phyloP scores from a whole-genome alignment of 2,797 vertebrate species.

The Labroides dimidiatus region DNA sequence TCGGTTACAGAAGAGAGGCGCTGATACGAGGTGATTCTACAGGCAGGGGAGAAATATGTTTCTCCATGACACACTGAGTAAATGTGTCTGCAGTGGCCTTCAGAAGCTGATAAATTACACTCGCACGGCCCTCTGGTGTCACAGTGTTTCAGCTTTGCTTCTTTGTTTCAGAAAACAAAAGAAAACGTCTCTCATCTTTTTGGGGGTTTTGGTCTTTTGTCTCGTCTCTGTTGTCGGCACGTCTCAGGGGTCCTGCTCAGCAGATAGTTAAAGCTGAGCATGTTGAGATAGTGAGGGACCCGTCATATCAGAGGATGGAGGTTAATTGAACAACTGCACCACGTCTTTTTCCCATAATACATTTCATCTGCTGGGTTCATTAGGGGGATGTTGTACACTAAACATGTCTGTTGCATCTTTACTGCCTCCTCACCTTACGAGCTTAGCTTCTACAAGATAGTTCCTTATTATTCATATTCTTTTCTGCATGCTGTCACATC shows the following conservation, averaged over 20 bases:
- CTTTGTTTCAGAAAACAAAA: conserved; percentile 30
- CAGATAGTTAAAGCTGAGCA: conserved; percentile 32
- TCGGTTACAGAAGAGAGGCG: conserved; percentile 24
- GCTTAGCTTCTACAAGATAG: not conserved
- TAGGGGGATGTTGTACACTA: conserved; percentile 33
- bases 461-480: conserved; percentile 27
- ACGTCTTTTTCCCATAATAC: conserved; percentile 67
- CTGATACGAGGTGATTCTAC: conserved; percentile 52
- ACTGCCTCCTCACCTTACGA: conserved; percentile 18
- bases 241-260: conserved; percentile 30
- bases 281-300: conserved; percentile 26
- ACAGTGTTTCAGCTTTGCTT: conserved; percentile 20
- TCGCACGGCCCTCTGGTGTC: conserved; percentile 51
- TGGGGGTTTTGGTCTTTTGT: conserved; percentile 29
- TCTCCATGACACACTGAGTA: conserved; percentile 67
- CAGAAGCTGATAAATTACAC: conserved; percentile 67
- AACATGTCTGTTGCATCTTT: conserved; percentile 30
- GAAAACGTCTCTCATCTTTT: conserved; percentile 27
- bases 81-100: conserved; percentile 74
- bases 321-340: conserved; percentile 66
- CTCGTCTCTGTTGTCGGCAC: not conserved
- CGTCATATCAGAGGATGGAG: conserved; percentile 33
- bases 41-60: conserved; percentile 59
- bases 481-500: conserved; percentile 4
- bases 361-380: conserved; percentile 58